These are phyloP conservation scores for Fopius arisanus DNA, from an alignment of 1,140 invertebrate genomes.

Conservation along the genomic window DNA sequence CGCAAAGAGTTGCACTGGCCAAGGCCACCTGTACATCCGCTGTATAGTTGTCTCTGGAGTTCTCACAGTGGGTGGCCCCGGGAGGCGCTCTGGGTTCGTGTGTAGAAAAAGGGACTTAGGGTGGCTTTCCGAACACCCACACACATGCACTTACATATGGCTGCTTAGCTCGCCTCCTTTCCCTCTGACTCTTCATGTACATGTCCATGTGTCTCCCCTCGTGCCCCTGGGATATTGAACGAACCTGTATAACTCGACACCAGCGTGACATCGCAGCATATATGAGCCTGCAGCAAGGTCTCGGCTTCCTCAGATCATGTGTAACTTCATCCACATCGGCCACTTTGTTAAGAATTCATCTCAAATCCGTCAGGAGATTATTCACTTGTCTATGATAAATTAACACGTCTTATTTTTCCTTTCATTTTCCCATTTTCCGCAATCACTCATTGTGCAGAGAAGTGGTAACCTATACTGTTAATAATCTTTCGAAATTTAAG, in stretches of 20 bases:
- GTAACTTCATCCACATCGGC: constrained; percentile 20
- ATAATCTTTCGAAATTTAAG: too few species aligned
- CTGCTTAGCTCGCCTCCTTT: not conserved
- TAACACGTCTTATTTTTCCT: not conserved
- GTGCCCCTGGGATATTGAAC: constrained; percentile 20
- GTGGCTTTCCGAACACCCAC: constrained; percentile 19
- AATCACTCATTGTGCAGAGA: too few species aligned
- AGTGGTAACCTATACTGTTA: too few species aligned
- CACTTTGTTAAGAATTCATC: not conserved
- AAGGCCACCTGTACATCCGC: constrained; percentile 42
- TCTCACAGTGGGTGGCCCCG: constrained; percentile 8
- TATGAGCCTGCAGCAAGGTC: constrained; percentile 23
- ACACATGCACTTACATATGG: not conserved
- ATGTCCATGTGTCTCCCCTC: not conserved
- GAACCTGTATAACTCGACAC: constrained; percentile 33
- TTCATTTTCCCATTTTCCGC: too few species aligned
- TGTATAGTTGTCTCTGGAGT: not conserved
- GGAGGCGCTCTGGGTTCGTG: not conserved
- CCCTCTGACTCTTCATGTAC: not conserved
- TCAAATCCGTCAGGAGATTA: constrained; percentile 14
- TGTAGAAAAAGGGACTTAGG: constrained; percentile 13
- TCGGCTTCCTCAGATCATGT: constrained; percentile 7
- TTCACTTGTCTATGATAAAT: constrained; percentile 13
- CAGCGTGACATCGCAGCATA: constrained; percentile 12
- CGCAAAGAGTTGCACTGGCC: not conserved